Evolutionary conservation across 2,888 invertebrate genomes (phyloP), one percentile per base, ranked within the genome.

Genomic region (Scrobipalpa atriplicella): DNA sequence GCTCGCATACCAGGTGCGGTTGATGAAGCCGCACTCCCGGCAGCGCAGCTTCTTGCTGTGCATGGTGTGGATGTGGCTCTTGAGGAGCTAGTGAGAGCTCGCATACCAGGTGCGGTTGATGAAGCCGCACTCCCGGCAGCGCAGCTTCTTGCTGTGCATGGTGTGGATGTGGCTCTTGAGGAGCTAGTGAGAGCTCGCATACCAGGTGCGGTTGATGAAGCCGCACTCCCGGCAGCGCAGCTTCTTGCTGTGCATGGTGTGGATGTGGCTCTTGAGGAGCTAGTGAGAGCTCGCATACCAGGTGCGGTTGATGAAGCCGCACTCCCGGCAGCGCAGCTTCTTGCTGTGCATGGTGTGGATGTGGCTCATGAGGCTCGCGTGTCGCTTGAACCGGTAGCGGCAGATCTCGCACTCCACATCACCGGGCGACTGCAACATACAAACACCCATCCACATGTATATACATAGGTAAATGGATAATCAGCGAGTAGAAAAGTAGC

Each of bases 351-450:
- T 58, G 13, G 58, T 58, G 58, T 58, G 58, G 13, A 58, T 58
- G 36, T 58, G 58, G 36, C 36, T 29, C 58, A 58, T 58, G n/a
- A 58, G 29, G n/a, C 58, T 58, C 5, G 58, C 58, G 58, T 58
- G 58, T 1, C 58, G 58, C 36, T 58, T 58, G 58, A 58, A 58
- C 9, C 58, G 36, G 58, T 58, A 58, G 8, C 58, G 58, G 7
- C 58, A 58, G 29, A 58, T 58, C 58, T 58, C 58, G 16, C 58
- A 58, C 29, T 58, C 58, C 29, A 58, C 58, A 38, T 58, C 58
- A 7, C 38, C 58, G 8, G 58, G 58, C 7, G 29, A 29, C 58
- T 58, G 58, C 13, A 38, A 38, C 11, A 11, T 11, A 7, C 8
- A 41, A 41, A 41, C 9, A 41, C 8, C 9, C 11, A 11, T 7